Percentiles rank a stretch among this genome's conserved stretches.
phyloP scores from a whole-genome alignment of 2,797 vertebrate genomes.

The Labroides dimidiatus region DNA sequence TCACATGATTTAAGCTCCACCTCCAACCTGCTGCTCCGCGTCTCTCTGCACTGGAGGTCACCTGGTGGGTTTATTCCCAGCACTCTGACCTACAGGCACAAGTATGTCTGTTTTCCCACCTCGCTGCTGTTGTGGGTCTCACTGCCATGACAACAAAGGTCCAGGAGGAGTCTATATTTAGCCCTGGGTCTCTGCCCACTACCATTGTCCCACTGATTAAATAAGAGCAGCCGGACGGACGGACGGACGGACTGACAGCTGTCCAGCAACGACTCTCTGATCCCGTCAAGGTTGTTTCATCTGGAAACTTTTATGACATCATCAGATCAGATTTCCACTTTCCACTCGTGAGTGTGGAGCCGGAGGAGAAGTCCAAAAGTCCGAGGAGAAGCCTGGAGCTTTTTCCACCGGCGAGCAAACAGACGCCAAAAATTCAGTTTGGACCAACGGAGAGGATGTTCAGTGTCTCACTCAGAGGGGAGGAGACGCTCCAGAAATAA shows the following conservation, averaged over 20 bases:
- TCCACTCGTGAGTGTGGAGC: slow-evolving; percentile 1
- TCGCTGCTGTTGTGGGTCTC: slow-evolving; percentile 29
- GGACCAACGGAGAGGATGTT: slow-evolving; percentile 22
- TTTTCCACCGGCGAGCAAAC: slow-evolving; percentile 17
- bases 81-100: slow-evolving; percentile 8
- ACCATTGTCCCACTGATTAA: slow-evolving; percentile 65
- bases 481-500: slow-evolving; percentile 30
- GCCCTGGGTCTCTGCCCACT: slow-evolving; percentile 54
- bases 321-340: slow-evolving; percentile 7
- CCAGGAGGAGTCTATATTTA: slow-evolving; percentile 56
- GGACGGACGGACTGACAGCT: slow-evolving; percentile 46
- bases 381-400: not conserved
- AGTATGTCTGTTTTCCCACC: slow-evolving; percentile 9
- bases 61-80: slow-evolving; percentile 4
- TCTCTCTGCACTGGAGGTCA: not conserved
- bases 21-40: not conserved
- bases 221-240: slow-evolving; percentile 45
- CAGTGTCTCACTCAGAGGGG: slow-evolving; percentile 8
- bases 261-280: slow-evolving; percentile 28
- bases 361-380: slow-evolving; percentile 3
- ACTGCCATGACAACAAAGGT: slow-evolving; percentile 50
- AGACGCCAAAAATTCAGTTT: slow-evolving; percentile 23
- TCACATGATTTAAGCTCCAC: too few relatives aligned
- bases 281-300: slow-evolving; percentile 51
- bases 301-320: slow-evolving; percentile 17